A percentile compares a stretch with the other conserved stretches of the same genome.
phyloP scores from a whole-genome alignment of 2,888 invertebrate genomes.

The Campoletis raptor region DNA sequence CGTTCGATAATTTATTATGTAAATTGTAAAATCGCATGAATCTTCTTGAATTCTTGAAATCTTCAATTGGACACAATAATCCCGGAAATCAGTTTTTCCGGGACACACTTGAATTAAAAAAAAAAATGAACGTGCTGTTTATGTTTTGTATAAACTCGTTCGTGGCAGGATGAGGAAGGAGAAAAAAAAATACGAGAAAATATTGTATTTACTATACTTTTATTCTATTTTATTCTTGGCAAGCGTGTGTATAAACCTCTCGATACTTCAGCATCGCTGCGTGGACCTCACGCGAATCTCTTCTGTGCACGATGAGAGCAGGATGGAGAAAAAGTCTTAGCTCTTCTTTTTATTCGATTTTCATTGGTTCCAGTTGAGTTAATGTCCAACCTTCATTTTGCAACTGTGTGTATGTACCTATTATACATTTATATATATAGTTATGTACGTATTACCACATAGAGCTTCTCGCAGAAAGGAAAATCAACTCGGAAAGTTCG shows the following conservation, averaged over 20 bases:
- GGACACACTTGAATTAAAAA: not conserved
- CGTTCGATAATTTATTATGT: not conserved
- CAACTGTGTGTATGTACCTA: slow-evolving; percentile 11
- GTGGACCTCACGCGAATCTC: slow-evolving; percentile 6
- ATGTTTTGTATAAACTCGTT: slow-evolving; percentile 16
- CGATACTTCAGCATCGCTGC: slow-evolving; percentile 18
- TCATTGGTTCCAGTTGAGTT: slow-evolving; percentile 51
- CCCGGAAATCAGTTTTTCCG: slow-evolving; percentile 50
- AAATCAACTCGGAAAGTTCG: slow-evolving; percentile 20
- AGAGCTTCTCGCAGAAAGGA: slow-evolving; percentile 17
- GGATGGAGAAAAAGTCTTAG: slow-evolving; percentile 15
- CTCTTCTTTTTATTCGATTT: slow-evolving; percentile 45
- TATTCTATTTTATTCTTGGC: slow-evolving; percentile 2
- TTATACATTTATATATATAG: slow-evolving; percentile 8
- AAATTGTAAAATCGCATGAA: slow-evolving; percentile 45
- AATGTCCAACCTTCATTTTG: slow-evolving; percentile 38
- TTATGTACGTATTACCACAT: not conserved
- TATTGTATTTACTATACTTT: slow-evolving; percentile 3
- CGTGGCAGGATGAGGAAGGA: not conserved
- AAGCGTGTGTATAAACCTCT: slow-evolving; percentile 1
- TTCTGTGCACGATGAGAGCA: slow-evolving; percentile 21
- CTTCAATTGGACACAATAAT: slow-evolving; percentile 30
- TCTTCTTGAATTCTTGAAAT: slow-evolving; percentile 30
- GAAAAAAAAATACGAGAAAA: not conserved
- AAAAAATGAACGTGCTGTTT: not conserved